phyloP scores from a whole-genome alignment of 2,797 vertebrate genomes.

The Ptychadena robeensis region DNA sequence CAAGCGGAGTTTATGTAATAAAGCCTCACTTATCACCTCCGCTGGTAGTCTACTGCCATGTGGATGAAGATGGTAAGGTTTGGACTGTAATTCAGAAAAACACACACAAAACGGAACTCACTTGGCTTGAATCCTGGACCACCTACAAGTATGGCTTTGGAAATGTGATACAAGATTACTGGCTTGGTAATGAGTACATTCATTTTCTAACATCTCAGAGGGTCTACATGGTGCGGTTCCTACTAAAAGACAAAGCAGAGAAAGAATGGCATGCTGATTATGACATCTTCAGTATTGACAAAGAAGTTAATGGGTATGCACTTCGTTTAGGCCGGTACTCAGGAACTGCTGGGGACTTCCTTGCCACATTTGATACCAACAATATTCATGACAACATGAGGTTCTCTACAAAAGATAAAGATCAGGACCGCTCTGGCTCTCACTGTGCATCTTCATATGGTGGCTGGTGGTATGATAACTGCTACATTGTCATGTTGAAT shows the following conservation, averaged over 20 bases:
- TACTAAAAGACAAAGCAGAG: constrained; percentile 60
- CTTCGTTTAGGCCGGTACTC: constrained; percentile 66
- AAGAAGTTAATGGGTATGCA: constrained; percentile 63
- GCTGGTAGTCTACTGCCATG: constrained; percentile 68
- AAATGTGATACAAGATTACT: constrained; percentile 65
- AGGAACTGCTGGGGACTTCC: constrained; percentile 62
- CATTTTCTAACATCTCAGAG: constrained; percentile 68
- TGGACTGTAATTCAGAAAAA: constrained; percentile 72
- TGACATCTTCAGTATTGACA: constrained; percentile 69
- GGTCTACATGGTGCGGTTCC: constrained; percentile 70
- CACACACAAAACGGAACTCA: constrained; percentile 60
- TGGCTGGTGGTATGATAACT: constrained; percentile 62
- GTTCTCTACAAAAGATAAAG: constrained; percentile 67
- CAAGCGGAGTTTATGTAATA: constrained; percentile 69
- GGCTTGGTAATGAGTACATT: constrained; percentile 73
- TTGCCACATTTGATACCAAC: constrained; percentile 64
- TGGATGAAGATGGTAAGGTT: constrained; percentile 66
- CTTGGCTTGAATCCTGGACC: constrained; percentile 68
- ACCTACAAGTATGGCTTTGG: constrained; percentile 72
- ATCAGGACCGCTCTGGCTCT: constrained; percentile 67
- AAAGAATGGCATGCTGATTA: constrained; percentile 65
- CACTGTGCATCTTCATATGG: constrained; percentile 66
- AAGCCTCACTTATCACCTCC: constrained; percentile 59
- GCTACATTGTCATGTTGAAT: constrained; percentile 48
- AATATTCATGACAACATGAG: constrained; percentile 71